A percentile compares a stretch with the other conserved stretches of the same genome.
Conservation (phyloP, 2,113 vertebrate genomes). For the Pachycephala philippinensis region DNA sequence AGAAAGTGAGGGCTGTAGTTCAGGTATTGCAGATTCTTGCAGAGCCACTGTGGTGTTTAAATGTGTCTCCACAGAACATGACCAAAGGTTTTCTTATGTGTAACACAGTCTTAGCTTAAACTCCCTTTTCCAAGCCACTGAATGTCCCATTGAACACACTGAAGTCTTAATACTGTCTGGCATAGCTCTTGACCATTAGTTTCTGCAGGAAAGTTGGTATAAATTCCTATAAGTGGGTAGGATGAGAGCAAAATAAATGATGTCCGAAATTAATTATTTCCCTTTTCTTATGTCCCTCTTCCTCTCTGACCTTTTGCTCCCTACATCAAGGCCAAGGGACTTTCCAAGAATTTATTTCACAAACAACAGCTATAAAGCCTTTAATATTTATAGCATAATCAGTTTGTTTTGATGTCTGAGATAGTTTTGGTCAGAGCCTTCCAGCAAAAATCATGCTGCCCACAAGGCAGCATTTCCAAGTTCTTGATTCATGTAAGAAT, state of each 20-base stretch:
- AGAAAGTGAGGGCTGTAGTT: neutral
- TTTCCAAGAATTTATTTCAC: neutral
- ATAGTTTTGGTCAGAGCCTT: neutral
- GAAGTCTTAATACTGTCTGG: neutral
- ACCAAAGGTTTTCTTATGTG: neutral
- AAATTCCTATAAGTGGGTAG: neutral
- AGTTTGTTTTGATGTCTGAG: neutral
- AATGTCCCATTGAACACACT: fast-evolving
- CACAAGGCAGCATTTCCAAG: neutral
- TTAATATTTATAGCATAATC: constrained; percentile 2
- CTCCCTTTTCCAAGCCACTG: neutral
- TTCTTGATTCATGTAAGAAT: neutral
- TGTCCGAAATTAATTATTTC: neutral
- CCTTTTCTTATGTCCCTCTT: neutral
- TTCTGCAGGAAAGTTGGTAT: neutral
- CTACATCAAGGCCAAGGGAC: neutral
- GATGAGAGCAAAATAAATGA: neutral
- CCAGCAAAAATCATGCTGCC: neutral
- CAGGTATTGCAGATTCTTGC: neutral
- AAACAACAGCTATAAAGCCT: constrained; percentile 11
- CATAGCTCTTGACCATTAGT: neutral
- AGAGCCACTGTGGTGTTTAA: neutral
- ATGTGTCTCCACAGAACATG: neutral
- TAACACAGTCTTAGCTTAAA: neutral
- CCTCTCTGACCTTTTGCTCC: neutral